Percentiles rank a stretch among this genome's conserved stretches.
Conservation (phyloP, 2,797 vertebrate species). For the Epinephelus coioides region DNA sequence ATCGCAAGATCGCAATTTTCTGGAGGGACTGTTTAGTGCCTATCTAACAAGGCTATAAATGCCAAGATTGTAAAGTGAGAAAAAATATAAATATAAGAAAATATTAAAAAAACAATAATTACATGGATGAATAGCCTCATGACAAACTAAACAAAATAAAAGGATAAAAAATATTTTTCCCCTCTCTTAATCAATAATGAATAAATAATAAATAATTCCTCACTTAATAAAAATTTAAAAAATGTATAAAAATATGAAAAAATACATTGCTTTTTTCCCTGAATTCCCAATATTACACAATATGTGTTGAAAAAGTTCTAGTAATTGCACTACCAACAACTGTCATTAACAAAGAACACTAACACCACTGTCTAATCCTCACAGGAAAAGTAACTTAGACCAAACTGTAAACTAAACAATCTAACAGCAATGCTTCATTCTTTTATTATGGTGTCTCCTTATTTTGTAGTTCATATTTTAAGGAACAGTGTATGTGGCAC, state of each 20-base stretch:
- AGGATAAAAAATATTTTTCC: no score
- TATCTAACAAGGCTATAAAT: no score
- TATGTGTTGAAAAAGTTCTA: background rate
- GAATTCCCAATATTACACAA: background rate
- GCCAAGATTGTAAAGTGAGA: background rate
- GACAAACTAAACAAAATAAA: background rate
- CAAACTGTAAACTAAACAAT: background rate
- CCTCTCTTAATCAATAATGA: no score
- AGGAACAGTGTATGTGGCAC: background rate
- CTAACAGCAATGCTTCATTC: background rate
- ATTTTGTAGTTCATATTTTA: background rate
- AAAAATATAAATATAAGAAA: background rate
- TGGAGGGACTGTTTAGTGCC: no score
- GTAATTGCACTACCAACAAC: background rate
- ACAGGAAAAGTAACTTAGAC: background rate
- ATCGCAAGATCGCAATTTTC: no score
- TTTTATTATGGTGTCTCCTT: background rate
- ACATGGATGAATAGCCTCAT: background rate
- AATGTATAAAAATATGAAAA: no score
- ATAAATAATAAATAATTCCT: no score
- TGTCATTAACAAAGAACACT: background rate
- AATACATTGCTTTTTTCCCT: no score
- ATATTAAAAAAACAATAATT: background rate
- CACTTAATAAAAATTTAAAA: no score
- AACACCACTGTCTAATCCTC: background rate